Conservation (phyloP, 2,113 vertebrate species). For the Chrysochloris asiatica region DNA sequence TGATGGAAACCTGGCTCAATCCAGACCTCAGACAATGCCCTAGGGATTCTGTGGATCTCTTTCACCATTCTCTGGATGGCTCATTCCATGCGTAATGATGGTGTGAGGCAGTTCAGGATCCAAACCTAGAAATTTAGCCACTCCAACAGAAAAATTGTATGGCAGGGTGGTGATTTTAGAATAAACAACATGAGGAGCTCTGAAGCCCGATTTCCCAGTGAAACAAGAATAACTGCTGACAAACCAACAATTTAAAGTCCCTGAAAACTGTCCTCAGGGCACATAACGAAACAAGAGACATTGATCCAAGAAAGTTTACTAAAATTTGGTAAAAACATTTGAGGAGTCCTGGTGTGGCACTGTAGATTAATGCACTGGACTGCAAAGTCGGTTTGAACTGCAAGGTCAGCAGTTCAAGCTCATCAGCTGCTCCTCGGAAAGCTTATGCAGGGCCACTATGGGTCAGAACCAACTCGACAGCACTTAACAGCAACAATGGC, state of each 20-base stretch:
- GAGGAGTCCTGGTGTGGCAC: too few relatives aligned
- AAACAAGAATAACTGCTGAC: neutral
- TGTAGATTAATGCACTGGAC: too few relatives aligned
- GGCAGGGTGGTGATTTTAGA: neutral
- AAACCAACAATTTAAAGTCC: conserved; percentile 11
- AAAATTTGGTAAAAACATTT: too few relatives aligned
- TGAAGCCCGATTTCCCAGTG: neutral
- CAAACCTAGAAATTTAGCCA: conserved; percentile 5
- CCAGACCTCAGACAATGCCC: neutral
- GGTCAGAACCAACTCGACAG: too few relatives aligned
- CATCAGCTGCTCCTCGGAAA: too few relatives aligned
- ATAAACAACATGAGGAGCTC: neutral
- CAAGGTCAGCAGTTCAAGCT: too few relatives aligned
- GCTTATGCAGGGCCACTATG: too few relatives aligned
- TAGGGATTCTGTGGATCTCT: neutral
- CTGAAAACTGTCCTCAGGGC: neutral
- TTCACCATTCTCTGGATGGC: neutral
- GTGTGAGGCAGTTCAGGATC: neutral
- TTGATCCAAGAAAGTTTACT: conserved; percentile 14
- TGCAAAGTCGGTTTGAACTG: too few relatives aligned
- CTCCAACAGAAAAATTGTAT: neutral
- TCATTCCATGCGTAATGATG: neutral
- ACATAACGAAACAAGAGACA: neutral
- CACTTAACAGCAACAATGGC: too few relatives aligned
- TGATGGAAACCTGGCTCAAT: neutral